Evolutionary conservation across 2,113 vertebrate species (phyloP).

Genomic region (Oreocharis arfaki): DNA sequence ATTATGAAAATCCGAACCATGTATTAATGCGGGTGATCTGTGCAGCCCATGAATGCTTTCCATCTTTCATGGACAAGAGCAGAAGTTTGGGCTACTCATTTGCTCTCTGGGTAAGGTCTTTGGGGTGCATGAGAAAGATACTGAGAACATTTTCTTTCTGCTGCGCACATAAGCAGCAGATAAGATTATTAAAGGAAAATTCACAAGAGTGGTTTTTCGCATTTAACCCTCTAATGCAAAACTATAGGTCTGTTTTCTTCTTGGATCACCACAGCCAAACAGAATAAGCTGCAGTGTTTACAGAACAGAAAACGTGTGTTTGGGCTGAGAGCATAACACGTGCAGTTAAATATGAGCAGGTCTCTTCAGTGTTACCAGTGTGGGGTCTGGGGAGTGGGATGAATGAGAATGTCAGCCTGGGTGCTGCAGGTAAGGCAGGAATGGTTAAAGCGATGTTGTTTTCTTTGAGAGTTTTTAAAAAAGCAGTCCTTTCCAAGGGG

Average conservation of each 20-base stretch:
- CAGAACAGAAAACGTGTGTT: background rate
- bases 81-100: background rate
- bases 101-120: background rate
- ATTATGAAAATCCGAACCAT: background rate
- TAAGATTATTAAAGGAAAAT: background rate
- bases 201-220: background rate
- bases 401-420: background rate
- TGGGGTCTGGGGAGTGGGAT: fast-evolving
- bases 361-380: background rate
- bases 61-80: background rate
- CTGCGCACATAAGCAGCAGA: background rate
- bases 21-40: background rate
- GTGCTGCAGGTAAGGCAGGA: background rate
- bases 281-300: background rate
- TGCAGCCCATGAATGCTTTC: background rate
- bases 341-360: background rate
- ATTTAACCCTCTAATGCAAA: background rate
- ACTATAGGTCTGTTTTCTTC: background rate
- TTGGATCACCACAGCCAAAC: background rate
- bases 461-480: background rate
- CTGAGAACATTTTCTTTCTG: background rate
- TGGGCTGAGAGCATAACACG: background rate
- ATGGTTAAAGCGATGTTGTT: background rate
- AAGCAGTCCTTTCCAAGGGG: background rate
- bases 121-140: background rate